Evolutionary conservation across 2,113 vertebrate genomes (phyloP), one percentile per base, ranked within the genome.

Genomic region (Motacilla tschutschensis): DNA sequence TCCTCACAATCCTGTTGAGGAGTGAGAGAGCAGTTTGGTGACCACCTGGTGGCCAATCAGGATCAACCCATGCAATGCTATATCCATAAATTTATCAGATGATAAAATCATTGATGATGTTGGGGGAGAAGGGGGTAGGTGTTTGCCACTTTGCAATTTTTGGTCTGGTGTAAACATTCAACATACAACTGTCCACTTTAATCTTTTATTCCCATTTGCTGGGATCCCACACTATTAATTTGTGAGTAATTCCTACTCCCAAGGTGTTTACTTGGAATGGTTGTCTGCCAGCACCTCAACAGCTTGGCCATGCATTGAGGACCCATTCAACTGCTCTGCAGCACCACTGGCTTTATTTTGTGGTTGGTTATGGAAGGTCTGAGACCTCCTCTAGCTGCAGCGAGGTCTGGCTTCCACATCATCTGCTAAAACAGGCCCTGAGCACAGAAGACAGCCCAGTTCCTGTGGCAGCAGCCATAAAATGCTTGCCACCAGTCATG

Each of bases 11-110:
- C 33, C 43, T 28, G 6, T 16, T 51, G 41, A 65, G 19, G 28
- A 67, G 19, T 0, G 8, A 70, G 29, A 51, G 24, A 46, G 20
- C 1, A 6, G 4, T 8, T 51, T 38, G 12, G 22, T 62, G n/a
- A 83, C 31, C 31, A 47, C 8, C 17, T 62, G 19, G 17, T 31
- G 47, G 20, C 28, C 43, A 43, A 31, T 40, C 17, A 62, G n/a
- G 9, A 22, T 71, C 64, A 79, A 43, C 4, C 3, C 31, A 57
- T 5, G n/a, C 5, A 40, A 33, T 38, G 11, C 4, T 57, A 35
- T 50, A 59, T 50, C 46, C 0, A 0, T 36, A 41, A 65, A 7
- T 31, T 36, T n/a, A 57, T 6, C 31, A 65, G 36, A 26, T 31
- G 4, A n/a, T 33, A 63, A 71, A 76, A 48, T 25, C 3, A 59